A percentile compares a stretch with the other conserved stretches of the same genome.
phyloP scores from a whole-genome alignment of 2,888 invertebrate species.

The Trachelus tabidus region DNA sequence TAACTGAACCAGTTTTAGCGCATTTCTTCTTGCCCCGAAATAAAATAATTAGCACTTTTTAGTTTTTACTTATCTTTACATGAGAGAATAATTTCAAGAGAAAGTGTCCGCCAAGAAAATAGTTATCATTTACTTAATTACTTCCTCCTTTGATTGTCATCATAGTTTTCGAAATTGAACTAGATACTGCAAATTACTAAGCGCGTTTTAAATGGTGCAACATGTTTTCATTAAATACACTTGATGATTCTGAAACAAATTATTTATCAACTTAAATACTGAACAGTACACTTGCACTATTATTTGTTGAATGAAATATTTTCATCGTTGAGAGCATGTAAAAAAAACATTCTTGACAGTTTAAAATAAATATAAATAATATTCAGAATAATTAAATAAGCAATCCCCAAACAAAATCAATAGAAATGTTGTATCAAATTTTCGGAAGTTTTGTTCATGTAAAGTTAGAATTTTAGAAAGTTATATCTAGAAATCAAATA shows the following conservation, averaged over 20 bases:
- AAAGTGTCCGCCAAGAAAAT: not conserved
- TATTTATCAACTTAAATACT: too few relatives aligned
- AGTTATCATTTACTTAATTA: not conserved
- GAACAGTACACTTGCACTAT: too few relatives aligned
- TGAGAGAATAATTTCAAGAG: not conserved
- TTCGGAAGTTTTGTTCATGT: not conserved
- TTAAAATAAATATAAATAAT: not conserved
- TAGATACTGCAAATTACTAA: not conserved
- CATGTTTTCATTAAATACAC: not conserved
- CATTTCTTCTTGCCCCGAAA: constrained; percentile 2
- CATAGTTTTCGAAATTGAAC: not conserved
- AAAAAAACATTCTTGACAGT: not conserved
- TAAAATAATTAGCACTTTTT: not conserved
- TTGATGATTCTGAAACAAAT: too few relatives aligned
- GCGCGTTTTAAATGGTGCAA: not conserved
- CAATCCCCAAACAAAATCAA: not conserved
- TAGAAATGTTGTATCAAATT: not conserved
- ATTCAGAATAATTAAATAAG: not conserved
- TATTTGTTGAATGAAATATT: not conserved
- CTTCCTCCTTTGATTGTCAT: not conserved
- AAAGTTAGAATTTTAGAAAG: not conserved
- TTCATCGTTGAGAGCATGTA: not conserved
- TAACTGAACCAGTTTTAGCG: constrained; percentile 23
- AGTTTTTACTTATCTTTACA: not conserved
- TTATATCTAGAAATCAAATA: not conserved